Evolutionary conservation across 2,797 vertebrate species (phyloP), one percentile per base, ranked within the genome.

Genomic region (Columba guinea): DNA sequence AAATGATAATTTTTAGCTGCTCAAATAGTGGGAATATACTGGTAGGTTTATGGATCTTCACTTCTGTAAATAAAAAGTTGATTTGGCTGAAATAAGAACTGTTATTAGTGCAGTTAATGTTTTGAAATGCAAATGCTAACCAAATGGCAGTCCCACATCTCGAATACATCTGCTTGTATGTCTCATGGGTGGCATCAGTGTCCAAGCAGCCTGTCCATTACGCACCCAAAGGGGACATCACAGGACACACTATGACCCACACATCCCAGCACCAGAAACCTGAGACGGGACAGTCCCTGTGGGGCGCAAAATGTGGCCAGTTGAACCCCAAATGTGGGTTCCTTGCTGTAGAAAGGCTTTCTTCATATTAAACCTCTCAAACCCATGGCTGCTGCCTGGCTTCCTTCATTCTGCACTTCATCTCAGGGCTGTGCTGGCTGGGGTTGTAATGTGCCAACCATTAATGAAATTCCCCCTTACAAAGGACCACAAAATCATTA

Each of bases 401-500:
- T 18, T 35, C 1, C 1, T 18, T 22, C 34, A 23, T 55, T n/a
- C 22, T 13, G 22, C 52, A 23, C 58, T 90, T 82, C 32, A 35
- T 89, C 74, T n/a, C 64, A 44, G 67, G 41, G 51, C 69, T 83
- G 56, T 2, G 5, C 52, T 71, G n/a, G 87, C 74, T 58, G 81
- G 89, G 75, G 87, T 58, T 75, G 87, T 90, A 73, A 77, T 30
- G n/a, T 35, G 24, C 46, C 35, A 62, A n/a, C 75, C 67, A 55
- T 85, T 90, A 95, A 84, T 35, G 75, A 95, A 76, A 79, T 34
- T 41, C 74, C 87, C 91, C 48, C 24, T 85, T 76, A 79, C 87
- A 83, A 68, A 53, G 49, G 81, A 55, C 64, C 48, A 58, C 22
- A 41, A 71, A 89, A 59, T 96, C 83, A 86, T 94, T 93, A 89